phyloP scores from a whole-genome alignment of 2,888 invertebrate species.

The Melolontha melolontha region DNA sequence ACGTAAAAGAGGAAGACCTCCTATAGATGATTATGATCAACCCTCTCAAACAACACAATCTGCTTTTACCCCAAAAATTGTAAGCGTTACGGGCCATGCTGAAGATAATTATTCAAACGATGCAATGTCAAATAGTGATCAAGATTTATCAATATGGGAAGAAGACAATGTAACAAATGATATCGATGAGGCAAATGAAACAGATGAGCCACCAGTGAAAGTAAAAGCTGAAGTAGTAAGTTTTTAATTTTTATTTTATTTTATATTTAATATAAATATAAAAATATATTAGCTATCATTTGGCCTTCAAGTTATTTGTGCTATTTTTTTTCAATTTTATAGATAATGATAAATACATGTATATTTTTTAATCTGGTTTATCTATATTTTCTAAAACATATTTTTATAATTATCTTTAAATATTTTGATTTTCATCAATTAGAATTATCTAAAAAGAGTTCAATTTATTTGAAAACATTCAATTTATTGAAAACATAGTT shows the following conservation, averaged over 20 bases:
- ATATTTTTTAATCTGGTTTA: too few relatives aligned
- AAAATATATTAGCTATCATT: neutral
- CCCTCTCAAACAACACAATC: slow-evolving; percentile 56
- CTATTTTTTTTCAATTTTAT: too few relatives aligned
- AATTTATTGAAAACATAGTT: too few relatives aligned
- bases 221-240: slow-evolving; percentile 59
- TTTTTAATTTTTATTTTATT: slow-evolving; percentile 26
- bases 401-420: too few relatives aligned
- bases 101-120: slow-evolving; percentile 64
- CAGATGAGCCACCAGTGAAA: slow-evolving; percentile 57
- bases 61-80: slow-evolving; percentile 33
- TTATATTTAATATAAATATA: neutral
- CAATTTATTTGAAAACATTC: too few relatives aligned
- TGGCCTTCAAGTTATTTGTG: too few relatives aligned
- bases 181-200: slow-evolving; percentile 56
- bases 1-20: slow-evolving; percentile 76
- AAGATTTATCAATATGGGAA: slow-evolving; percentile 63
- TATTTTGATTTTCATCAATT: too few relatives aligned
- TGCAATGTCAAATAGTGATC: slow-evolving; percentile 64
- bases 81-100: slow-evolving; percentile 61
- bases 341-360: too few relatives aligned
- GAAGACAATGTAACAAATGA: slow-evolving; percentile 61
- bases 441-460: too few relatives aligned
- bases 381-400: too few relatives aligned
- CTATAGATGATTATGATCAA: slow-evolving; percentile 73